Base-by-base conservation (phyloP, 2,888 invertebrate genomes). In the Tetrapedia diversipes region DNA sequence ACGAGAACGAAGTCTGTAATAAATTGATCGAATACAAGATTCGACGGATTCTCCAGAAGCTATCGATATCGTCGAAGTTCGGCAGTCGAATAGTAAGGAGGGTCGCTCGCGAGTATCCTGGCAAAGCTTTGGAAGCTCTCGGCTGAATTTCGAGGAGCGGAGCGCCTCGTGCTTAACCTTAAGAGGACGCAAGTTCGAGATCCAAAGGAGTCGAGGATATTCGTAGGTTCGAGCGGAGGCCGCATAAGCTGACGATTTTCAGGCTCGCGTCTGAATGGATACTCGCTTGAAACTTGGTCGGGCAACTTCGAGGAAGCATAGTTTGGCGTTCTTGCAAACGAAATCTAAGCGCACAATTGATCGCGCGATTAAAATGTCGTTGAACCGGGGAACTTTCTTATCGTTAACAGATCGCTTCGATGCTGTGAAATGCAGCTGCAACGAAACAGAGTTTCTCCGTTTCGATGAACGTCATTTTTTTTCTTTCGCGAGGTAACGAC, bases 281-380 rank as follows among this genome's bases (percentile, higher is more conserved):
- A 54, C 59, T 76, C 67, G 51, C 53, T 65, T 41, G 71, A 79
- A 72, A 79, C 59, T 73, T 41, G 57, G 41, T 19, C 39, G 34
- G 60, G 39, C 41, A 72, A 75, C 45, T 67, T 59, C 29, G 49
- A 45, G 63, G 70, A 70, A 54, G 61, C 53, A 54, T 22, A 24
- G 32, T 24, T 34, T 27, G 8, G 49, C 41, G 41, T 32, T n/a
- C 22, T 41, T 60, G 53, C 53, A 24, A 66, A 37, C 39, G 39
- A 59, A 54, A 67, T 63, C 61, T 27, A 65, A 66, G 66, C 51
- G 65, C 66, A 59, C 68, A 71, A 79, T 78, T 80, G 67, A 74
- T 66, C 49, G 77, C 49, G 77, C 70, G 78, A 66, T 64, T 32
- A 22, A 32, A 41, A 24, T 41, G 27, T 32, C 14, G 29, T 53